These are phyloP conservation scores for Bombus polaris DNA, from an alignment of 1,140 invertebrate species.

Conservation along the genomic window DNA sequence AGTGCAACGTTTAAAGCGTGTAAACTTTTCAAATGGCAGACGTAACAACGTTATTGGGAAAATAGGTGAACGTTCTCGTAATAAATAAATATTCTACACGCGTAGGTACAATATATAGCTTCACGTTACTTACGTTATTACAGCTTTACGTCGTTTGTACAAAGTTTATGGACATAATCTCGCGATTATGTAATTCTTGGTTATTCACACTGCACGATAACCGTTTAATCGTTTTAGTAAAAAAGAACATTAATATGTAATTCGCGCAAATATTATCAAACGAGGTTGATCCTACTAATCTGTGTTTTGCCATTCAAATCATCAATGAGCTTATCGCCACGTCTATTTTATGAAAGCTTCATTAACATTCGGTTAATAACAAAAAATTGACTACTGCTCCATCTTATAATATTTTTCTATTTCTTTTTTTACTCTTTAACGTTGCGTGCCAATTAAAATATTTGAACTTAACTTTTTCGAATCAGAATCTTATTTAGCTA, in stretches of 20 bases:
- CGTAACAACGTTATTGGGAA: background rate
- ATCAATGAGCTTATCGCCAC: background rate
- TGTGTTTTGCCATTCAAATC: background rate
- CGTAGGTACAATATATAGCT: background rate
- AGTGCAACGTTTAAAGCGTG: no score
- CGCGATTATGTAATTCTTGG: background rate
- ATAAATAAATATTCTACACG: background rate
- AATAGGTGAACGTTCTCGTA: background rate
- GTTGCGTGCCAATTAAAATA: no score
- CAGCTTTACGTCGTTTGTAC: no score
- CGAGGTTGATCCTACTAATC: background rate
- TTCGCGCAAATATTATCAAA: background rate
- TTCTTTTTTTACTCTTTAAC: no score
- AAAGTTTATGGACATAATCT: background rate
- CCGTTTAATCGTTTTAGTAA: background rate
- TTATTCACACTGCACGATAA: background rate
- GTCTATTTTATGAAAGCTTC: background rate
- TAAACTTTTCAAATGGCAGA: background rate
- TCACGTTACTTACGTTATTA: background rate
- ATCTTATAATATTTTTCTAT: rapidly evolving
- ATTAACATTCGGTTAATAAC: no score
- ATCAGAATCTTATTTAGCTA: no score
- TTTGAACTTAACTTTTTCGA: rapidly evolving
- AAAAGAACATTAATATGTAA: background rate
- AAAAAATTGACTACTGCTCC: no score